phyloP scores from a whole-genome alignment of 2,888 invertebrate genomes.

The Ganaspis brasiliensis region DNA sequence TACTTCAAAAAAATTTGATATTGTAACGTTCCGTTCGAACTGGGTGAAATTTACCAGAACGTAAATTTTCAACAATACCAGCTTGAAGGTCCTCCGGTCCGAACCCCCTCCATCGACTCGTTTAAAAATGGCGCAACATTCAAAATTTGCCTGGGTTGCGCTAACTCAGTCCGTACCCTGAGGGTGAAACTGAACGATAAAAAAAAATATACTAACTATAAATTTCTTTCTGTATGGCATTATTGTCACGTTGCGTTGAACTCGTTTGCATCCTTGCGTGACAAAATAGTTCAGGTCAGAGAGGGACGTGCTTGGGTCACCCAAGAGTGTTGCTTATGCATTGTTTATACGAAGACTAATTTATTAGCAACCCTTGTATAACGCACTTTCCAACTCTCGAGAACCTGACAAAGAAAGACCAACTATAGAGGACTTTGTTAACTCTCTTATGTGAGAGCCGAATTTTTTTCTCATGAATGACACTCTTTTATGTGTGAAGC shows the following conservation, averaged over 20 bases:
- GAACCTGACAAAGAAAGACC: not conserved
- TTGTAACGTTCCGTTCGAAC: too few relatives aligned
- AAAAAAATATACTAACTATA: too few relatives aligned
- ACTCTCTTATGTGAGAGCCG: not conserved
- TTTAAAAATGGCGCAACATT: too few relatives aligned
- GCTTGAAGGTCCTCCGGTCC: too few relatives aligned
- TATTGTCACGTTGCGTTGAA: too few relatives aligned
- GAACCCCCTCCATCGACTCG: too few relatives aligned
- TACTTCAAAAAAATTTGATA: too few relatives aligned
- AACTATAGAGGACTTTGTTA: conserved; percentile 23
- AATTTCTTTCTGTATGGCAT: not conserved
- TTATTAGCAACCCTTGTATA: conserved; percentile 58
- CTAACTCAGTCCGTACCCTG: too few relatives aligned
- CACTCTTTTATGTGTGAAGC: not conserved
- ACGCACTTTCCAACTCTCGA: conserved; percentile 48
- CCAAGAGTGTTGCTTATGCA: conserved; percentile 57
- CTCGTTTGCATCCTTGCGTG: conserved; percentile 51
- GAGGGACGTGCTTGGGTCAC: conserved; percentile 52
- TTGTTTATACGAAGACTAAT: conserved; percentile 65
- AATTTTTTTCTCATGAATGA: conserved; percentile 3
- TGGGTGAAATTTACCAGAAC: too few relatives aligned
- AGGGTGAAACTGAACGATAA: too few relatives aligned
- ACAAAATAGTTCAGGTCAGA: conserved; percentile 60
- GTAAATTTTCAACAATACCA: too few relatives aligned
- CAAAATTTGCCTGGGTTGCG: too few relatives aligned